Evolutionary conservation across 1,140 invertebrate genomes (phyloP).

Genomic region (Philopotamus ludificatus): DNA sequence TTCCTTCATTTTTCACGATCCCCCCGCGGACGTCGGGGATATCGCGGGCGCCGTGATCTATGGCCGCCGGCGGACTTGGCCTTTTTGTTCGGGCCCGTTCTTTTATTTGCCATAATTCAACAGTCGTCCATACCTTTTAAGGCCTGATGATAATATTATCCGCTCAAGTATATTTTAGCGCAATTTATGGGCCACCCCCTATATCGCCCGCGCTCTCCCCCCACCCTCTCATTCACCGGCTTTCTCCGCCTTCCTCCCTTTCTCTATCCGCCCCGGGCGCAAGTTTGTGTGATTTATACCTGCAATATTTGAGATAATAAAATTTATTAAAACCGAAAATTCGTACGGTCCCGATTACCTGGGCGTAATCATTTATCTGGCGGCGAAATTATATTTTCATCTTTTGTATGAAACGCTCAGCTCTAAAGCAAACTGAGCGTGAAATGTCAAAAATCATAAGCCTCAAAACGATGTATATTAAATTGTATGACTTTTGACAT

Average conservation of each 20-base stretch:
- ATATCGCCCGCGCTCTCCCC: conserved; percentile 2
- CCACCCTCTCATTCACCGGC: too few species aligned
- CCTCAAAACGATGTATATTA: too few species aligned
- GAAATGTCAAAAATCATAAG: too few species aligned
- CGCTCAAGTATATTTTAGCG: conserved; percentile 34
- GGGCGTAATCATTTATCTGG: neutral
- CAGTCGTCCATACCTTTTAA: conserved; percentile 34
- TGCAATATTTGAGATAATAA: conserved; percentile 19
- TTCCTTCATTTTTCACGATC: conserved; percentile 16
- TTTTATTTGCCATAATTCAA: conserved; percentile 41
- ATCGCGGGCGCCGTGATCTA: conserved; percentile 35
- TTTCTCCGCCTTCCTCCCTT: too few species aligned
- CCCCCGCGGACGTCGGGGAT: conserved; percentile 10
- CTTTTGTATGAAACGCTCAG: too few species aligned
- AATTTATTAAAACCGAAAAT: neutral
- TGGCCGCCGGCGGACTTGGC: conserved; percentile 26
- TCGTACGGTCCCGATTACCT: neutral
- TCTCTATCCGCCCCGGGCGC: conserved; percentile 12
- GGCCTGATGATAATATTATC: conserved; percentile 39
- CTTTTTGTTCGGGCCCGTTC: conserved; percentile 24
- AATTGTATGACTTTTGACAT: too few species aligned
- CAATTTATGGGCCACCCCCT: conserved; percentile 35
- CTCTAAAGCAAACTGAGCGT: too few species aligned
- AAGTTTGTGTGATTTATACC: conserved; percentile 22
- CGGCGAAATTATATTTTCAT: neutral